A percentile compares a stretch with the other conserved stretches of the same genome.
phyloP scores from a whole-genome alignment of 2,113 vertebrate species.

The Marmota monax region DNA sequence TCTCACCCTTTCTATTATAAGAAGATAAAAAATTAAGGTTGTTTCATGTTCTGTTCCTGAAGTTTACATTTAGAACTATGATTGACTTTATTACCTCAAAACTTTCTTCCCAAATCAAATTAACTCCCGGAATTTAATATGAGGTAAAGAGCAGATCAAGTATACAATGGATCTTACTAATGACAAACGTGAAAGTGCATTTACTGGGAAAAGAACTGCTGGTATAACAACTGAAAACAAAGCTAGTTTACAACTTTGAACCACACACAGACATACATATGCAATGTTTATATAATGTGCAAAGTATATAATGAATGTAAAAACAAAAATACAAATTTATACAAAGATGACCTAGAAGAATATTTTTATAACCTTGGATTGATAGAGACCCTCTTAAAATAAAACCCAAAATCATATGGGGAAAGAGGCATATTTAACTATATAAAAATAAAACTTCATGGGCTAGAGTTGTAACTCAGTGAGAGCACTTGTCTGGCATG shows the following conservation, averaged over 20 bases:
- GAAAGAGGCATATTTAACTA: not conserved
- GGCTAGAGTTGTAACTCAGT: no score
- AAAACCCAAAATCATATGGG: not conserved
- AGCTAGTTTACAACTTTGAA: not conserved
- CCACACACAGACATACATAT: not conserved
- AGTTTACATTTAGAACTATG: conserved; percentile 67
- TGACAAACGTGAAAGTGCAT: conserved; percentile 33
- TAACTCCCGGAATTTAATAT: conserved; percentile 59
- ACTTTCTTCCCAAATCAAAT: conserved; percentile 65
- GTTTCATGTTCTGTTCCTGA: conserved; percentile 50
- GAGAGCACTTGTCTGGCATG: no score
- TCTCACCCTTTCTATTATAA: not conserved
- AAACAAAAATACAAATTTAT: not conserved
- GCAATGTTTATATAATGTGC: not conserved
- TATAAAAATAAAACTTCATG: not conserved
- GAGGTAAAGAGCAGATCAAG: conserved; percentile 43
- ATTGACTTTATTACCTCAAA: conserved; percentile 63
- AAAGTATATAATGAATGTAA: not conserved
- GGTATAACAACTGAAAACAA: conserved; percentile 17
- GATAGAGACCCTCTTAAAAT: not conserved
- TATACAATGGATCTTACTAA: conserved; percentile 35
- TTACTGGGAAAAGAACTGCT: not conserved
- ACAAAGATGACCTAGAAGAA: not conserved
- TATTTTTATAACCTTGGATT: not conserved
- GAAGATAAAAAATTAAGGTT: conserved; percentile 40